A percentile compares a stretch with the other conserved stretches of the same genome.
Evolutionary conservation across 2,797 vertebrate species (phyloP).

Genomic region (Aselliscus stoliczkanus): DNA sequence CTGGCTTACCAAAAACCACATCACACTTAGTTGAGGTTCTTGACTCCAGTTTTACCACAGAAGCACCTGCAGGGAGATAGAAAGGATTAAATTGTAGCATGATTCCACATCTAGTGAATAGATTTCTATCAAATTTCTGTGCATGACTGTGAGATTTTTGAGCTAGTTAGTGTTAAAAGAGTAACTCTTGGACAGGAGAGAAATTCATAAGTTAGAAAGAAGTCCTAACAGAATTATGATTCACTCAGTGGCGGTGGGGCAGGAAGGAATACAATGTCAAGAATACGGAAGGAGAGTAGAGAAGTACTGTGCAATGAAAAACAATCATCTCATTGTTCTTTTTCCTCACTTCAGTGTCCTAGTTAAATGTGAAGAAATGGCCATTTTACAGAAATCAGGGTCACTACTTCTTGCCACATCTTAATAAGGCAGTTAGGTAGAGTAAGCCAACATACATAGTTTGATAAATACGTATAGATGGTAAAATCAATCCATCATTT

Average conservation of each 20-base stretch:
- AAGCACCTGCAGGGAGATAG: background rate
- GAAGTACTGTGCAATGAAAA: constrained; percentile 5
- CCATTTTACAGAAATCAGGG: background rate
- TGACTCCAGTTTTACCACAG: background rate
- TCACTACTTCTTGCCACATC: background rate
- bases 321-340: background rate
- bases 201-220: background rate
- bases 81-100: constrained; percentile 19
- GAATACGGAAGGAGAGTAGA: background rate
- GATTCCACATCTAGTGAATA: constrained; percentile 24
- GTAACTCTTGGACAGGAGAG: background rate
- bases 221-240: constrained; percentile 12
- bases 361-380: background rate
- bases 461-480: background rate
- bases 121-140: constrained; percentile 35
- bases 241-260: background rate
- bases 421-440: background rate
- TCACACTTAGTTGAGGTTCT: background rate
- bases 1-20: background rate
- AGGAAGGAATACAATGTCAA: background rate
- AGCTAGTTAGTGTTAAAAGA: constrained; percentile 14
- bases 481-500: background rate
- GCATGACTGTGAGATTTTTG: background rate
- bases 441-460: background rate
- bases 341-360: background rate